Evolutionary conservation across 2,888 invertebrate species (phyloP).

Genomic region (Parnassius glacialis): DNA sequence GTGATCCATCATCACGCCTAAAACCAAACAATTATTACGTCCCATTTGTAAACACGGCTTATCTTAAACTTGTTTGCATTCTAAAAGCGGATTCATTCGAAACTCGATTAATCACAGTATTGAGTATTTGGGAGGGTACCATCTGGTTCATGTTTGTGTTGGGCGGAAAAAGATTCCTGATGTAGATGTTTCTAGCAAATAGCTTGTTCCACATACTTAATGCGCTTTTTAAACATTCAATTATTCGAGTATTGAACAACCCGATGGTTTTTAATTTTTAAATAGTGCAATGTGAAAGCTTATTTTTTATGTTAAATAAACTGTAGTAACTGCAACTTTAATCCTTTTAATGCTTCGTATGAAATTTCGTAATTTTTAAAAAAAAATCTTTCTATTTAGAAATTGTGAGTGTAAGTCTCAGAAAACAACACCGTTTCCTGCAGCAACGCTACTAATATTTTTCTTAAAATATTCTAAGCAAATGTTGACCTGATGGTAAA

Average conservation of each 20-base stretch:
- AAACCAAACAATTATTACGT: conserved; percentile 2
- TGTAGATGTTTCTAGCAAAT: conserved; percentile 5
- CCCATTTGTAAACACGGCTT: conserved; percentile 13
- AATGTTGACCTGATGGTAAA: too few relatives aligned
- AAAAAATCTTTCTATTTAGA: too few relatives aligned
- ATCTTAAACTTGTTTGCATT: conserved; percentile 21
- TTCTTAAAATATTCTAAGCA: too few relatives aligned
- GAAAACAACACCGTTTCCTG: too few relatives aligned
- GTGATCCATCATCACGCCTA: neutral
- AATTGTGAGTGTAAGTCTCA: too few relatives aligned
- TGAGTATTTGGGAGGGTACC: conserved; percentile 25
- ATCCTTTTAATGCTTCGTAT: too few relatives aligned
- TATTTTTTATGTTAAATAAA: too few relatives aligned
- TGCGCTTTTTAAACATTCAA: conserved; percentile 6
- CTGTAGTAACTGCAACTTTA: too few relatives aligned
- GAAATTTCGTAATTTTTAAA: too few relatives aligned
- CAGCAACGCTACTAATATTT: too few relatives aligned
- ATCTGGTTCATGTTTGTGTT: conserved; percentile 32
- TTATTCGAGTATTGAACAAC: neutral
- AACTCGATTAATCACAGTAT: conserved; percentile 18
- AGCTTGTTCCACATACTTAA: neutral
- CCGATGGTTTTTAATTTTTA: too few relatives aligned
- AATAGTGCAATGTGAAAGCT: too few relatives aligned
- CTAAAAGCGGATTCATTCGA: conserved; percentile 12
- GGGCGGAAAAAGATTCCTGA: conserved; percentile 9